Conservation (phyloP, 1,140 invertebrate genomes). For the Microplitis mediator region DNA sequence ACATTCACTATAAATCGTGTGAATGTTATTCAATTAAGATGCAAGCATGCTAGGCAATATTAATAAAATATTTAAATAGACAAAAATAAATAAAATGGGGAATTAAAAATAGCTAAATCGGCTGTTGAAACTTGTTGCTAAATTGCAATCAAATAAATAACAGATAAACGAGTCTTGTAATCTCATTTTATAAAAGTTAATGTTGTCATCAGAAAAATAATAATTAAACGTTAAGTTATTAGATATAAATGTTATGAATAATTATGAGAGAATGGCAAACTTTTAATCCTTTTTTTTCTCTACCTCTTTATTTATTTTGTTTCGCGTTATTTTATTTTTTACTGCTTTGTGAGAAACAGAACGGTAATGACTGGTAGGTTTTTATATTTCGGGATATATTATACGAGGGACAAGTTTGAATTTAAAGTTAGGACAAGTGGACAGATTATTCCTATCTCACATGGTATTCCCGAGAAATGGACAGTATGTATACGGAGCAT, state of each 20-base stretch:
- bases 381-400: slow-evolving; percentile 9
- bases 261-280: too few species aligned
- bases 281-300: too few species aligned
- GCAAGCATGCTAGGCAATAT: neutral
- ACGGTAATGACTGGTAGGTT: neutral
- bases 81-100: neutral
- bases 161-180: neutral
- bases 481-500: neutral
- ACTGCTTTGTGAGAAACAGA: neutral
- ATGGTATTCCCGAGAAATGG: slow-evolving; percentile 23
- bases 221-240: too few species aligned
- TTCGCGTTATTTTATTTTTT: neutral
- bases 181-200: too few species aligned
- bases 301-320: too few species aligned
- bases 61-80: neutral
- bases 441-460: slow-evolving; percentile 25
- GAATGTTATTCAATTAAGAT: slow-evolving; percentile 20
- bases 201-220: too few species aligned
- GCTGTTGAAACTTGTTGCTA: neutral
- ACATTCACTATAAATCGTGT: slow-evolving; percentile 12
- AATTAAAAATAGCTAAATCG: neutral
- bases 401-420: neutral
- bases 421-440: slow-evolving; percentile 7
- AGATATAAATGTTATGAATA: too few species aligned
- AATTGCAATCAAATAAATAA: slow-evolving; percentile 1